Percentiles rank a stretch among this genome's conserved stretches.
Conservation (phyloP, 2,113 vertebrate genomes). For the Oncorhynchus masou region DNA sequence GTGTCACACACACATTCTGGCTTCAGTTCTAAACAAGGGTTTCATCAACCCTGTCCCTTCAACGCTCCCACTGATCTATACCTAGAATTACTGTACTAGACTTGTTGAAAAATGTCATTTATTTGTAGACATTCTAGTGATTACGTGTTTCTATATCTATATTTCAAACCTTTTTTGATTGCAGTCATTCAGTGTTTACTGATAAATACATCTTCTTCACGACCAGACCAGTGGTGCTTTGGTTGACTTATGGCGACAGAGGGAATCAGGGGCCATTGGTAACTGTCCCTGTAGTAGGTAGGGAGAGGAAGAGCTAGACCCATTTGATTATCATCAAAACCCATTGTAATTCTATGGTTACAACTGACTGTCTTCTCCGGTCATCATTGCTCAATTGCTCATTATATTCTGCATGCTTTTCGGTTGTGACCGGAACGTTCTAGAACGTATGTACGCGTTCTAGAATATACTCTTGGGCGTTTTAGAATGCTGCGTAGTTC, state of each 20-base stretch:
- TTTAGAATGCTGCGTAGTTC: too few relatives aligned
- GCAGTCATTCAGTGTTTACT: constrained; percentile 1
- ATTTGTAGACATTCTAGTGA: constrained; percentile 21
- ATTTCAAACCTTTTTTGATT: background rate
- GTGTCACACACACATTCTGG: background rate
- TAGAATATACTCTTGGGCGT: too few relatives aligned
- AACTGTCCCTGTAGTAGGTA: background rate
- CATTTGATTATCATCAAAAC: too few relatives aligned
- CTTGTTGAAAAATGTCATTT: constrained; percentile 7
- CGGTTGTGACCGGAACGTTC: background rate
- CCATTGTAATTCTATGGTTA: background rate
- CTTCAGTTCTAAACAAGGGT: background rate
- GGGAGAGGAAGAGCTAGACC: background rate
- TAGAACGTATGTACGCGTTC: too few relatives aligned
- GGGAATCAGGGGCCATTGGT: background rate
- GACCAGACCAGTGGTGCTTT: background rate
- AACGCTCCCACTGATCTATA: constrained; percentile 40
- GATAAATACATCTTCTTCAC: background rate
- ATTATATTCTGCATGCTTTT: constrained; percentile 45
- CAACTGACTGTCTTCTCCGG: constrained; percentile 13
- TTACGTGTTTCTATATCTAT: constrained; percentile 22
- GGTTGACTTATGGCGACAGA: background rate
- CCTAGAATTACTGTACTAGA: constrained; percentile 2
- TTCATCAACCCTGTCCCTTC: background rate
- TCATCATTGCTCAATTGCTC: constrained; percentile 9